Conservation (phyloP, 2,113 vertebrate genomes). For the Theristicus caerulescens region DNA sequence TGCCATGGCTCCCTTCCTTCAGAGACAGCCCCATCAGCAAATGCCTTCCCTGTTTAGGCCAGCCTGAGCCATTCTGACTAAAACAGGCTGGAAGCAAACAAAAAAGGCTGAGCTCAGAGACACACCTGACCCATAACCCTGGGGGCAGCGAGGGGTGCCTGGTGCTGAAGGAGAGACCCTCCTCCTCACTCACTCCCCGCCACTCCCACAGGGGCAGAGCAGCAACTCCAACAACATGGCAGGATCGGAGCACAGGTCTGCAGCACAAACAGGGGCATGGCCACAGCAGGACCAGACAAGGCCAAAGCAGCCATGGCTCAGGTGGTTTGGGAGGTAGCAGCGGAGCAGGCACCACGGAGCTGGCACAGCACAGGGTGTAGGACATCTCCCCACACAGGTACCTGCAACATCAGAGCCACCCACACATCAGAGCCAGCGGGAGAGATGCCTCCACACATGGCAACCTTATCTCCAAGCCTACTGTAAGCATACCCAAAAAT, state of each 20-base stretch:
- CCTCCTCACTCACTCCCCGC: too few relatives aligned
- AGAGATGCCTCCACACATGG: background rate
- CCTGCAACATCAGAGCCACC: background rate
- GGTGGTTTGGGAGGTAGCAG: background rate
- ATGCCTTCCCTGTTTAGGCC: background rate
- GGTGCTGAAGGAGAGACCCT: background rate
- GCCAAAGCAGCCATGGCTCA: accelerated
- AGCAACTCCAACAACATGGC: background rate
- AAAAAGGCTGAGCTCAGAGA: background rate
- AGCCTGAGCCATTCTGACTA: background rate
- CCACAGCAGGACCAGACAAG: background rate
- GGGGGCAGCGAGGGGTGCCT: background rate
- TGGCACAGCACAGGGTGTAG: background rate
- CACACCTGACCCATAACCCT: background rate
- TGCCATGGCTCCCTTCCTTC: background rate
- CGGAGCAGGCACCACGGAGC: background rate
- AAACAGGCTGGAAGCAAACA: background rate
- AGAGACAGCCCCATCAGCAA: background rate
- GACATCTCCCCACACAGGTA: background rate
- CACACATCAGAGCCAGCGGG: accelerated
- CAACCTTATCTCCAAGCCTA: background rate
- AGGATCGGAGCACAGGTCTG: accelerated
- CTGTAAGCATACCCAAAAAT: background rate
- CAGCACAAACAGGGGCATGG: background rate
- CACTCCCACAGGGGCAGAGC: background rate